Evolutionary conservation across 2,113 vertebrate genomes (phyloP).

Genomic region (Gadus macrocephalus): DNA sequence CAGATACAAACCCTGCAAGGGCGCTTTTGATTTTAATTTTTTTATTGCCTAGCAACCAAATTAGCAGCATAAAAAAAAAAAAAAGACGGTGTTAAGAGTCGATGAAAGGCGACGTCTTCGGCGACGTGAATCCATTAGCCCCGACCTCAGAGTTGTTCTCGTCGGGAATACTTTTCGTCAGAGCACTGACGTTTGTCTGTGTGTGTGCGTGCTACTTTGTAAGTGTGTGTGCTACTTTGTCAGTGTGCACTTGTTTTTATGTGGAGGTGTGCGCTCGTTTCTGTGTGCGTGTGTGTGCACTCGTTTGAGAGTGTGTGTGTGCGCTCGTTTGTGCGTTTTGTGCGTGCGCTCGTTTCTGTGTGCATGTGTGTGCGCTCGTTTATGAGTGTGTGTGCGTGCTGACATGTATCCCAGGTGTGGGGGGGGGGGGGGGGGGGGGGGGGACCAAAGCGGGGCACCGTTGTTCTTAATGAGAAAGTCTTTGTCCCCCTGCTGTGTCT

Average conservation of each 20-base stretch:
- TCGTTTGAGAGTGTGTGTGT: conserved; percentile 2
- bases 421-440: neutral
- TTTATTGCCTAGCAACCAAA: conserved; percentile 17
- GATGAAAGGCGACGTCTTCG: too few relatives aligned
- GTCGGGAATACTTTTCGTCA: too few relatives aligned
- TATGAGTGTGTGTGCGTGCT: conserved; percentile 8
- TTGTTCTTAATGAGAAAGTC: conserved; percentile 10
- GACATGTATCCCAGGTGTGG: neutral
- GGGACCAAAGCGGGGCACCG: neutral
- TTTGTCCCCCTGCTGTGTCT: neutral
- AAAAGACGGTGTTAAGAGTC: neutral
- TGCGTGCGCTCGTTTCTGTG: conserved; percentile 1
- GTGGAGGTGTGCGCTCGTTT: too few relatives aligned
- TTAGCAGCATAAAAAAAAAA: neutral
- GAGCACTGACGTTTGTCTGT: too few relatives aligned
- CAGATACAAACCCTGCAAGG: conserved; percentile 20
- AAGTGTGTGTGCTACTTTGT: too few relatives aligned
- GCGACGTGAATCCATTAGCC: too few relatives aligned
- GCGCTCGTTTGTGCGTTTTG: neutral
- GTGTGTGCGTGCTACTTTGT: too few relatives aligned
- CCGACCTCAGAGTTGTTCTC: too few relatives aligned
- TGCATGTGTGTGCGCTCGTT: neutral
- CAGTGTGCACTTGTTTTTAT: too few relatives aligned
- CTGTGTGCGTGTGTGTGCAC: neutral
- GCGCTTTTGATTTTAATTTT: neutral